These are phyloP conservation scores for Beroe ovata DNA, from an alignment of 37 sponge, comb jelly and placozoan genomes.

Conservation along the genomic window DNA sequence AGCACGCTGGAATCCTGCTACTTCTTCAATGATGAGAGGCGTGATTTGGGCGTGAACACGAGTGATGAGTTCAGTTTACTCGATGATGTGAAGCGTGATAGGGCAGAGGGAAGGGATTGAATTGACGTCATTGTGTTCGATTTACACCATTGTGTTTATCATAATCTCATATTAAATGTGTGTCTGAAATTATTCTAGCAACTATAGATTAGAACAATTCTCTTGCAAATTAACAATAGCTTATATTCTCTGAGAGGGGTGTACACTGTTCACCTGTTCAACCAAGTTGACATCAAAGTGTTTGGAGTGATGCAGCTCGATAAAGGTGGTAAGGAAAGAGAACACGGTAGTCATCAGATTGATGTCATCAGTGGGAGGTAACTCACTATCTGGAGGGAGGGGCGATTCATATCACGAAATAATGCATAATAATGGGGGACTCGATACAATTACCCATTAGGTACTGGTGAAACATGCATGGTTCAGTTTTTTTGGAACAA, in stretches of 20 bases:
- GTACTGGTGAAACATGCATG: too few relatives aligned
- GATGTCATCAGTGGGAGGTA: constrained; percentile 25
- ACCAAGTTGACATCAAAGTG: constrained; percentile 58
- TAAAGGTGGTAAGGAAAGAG: neutral
- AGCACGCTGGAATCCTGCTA: constrained; percentile 74
- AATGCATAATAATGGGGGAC: too few relatives aligned
- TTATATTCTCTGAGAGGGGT: too few relatives aligned
- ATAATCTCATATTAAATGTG: too few relatives aligned
- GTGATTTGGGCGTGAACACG: constrained; percentile 16
- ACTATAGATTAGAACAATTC: too few relatives aligned
- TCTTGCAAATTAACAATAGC: too few relatives aligned
- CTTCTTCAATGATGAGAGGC: constrained; percentile 39
- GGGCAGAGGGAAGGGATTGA: neutral
- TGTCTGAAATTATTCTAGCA: too few relatives aligned
- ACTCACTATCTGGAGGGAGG: neutral
- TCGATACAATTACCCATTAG: too few relatives aligned
- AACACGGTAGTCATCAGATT: neutral
- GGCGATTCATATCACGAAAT: too few relatives aligned
- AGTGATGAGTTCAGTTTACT: neutral
- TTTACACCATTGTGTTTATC: too few relatives aligned
- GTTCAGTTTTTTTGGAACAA: too few relatives aligned
- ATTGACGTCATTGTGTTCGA: too few relatives aligned
- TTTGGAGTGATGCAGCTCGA: constrained; percentile 55
- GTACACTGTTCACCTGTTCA: constrained; percentile 18
- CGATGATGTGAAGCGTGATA: neutral